phyloP scores from a whole-genome alignment of 2,888 invertebrate genomes.

The Drosophila quinaria region DNA sequence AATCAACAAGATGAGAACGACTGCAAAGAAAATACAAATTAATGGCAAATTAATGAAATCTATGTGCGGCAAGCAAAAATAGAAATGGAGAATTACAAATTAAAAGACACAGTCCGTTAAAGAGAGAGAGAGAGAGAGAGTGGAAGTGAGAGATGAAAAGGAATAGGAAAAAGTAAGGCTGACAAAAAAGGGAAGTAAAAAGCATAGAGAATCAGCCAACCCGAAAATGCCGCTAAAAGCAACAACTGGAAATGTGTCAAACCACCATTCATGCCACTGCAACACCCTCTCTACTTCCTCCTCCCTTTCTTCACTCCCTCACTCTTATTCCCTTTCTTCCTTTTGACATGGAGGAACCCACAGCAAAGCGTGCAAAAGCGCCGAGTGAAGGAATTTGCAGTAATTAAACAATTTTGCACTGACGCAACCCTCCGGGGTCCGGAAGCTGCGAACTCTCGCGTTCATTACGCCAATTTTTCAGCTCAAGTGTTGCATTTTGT shows the following conservation, averaged over 20 bases:
- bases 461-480: conserved; percentile 80
- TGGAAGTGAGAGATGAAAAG: conserved; percentile 1
- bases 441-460: conserved; percentile 56
- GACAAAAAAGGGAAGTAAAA: conserved; percentile 20
- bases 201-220: conserved; percentile 64
- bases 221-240: conserved; percentile 66
- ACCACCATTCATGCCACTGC: conserved; percentile 58
- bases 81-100: conserved; percentile 33
- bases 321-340: too few relatives aligned
- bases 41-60: conserved; percentile 81
- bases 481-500: conserved; percentile 82
- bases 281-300: background rate
- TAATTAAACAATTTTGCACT: conserved; percentile 77
- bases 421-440: conserved; percentile 63
- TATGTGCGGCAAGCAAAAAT: conserved; percentile 47
- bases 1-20: conserved; percentile 64
- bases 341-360: conserved; percentile 32
- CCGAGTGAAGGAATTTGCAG: conserved; percentile 77
- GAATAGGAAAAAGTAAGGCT: background rate
- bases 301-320: background rate
- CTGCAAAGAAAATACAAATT: conserved; percentile 79
- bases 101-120: conserved; percentile 17
- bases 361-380: conserved; percentile 63
- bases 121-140: background rate
- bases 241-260: conserved; percentile 77